Evolutionary conservation across 2,113 vertebrate species (phyloP), one percentile per base, ranked within the genome.

Genomic region (Salvelinus namaycush): DNA sequence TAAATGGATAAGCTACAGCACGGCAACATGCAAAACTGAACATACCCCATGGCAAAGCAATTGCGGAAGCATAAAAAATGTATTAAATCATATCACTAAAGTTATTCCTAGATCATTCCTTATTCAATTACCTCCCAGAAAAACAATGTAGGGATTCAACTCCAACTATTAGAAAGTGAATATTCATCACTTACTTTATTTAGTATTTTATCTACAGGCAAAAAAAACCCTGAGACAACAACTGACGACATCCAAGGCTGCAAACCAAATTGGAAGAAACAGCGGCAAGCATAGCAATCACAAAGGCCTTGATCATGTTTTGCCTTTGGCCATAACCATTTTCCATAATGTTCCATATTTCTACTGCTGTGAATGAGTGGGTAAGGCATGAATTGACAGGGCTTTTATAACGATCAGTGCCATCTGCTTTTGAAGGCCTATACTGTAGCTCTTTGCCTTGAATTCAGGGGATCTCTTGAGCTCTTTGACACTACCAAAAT

Each of bases 381-480:
- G 73, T 70, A 81, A 84, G 84, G 84, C 88, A 87, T 80, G 82
- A 88, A 88, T 84, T 79, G 87, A 7, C 75, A 26, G 80, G 31
- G 81, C 87, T 90, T 90, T 89, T 87, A 90, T 87, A 78, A 82
- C 57, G 81, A 89, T 71, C 82, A 92, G 87, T 83, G 90, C 89
- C 86, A 91, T 91, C 90, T 93, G 92, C 90, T 87, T 91, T 89
- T 81, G 81, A 91, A 87, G 83, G 70, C 5, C 27, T 78, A 76
- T 34, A 34, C 34, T 34, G 34, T 29, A 65, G 80, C 86, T 84
- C 86, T 75, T 84, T 67, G 82, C 81, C 79, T 79, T 73, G 73
- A 89, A 88, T 71, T 91, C 86, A 87, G 81, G 79, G 60, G 84
- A 87, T 87, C 85, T 88, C 73, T 82, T 78, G 84, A 85, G 85